Base-by-base conservation (phyloP, 2,888 invertebrate species). In the Limnephilus marmoratus region DNA sequence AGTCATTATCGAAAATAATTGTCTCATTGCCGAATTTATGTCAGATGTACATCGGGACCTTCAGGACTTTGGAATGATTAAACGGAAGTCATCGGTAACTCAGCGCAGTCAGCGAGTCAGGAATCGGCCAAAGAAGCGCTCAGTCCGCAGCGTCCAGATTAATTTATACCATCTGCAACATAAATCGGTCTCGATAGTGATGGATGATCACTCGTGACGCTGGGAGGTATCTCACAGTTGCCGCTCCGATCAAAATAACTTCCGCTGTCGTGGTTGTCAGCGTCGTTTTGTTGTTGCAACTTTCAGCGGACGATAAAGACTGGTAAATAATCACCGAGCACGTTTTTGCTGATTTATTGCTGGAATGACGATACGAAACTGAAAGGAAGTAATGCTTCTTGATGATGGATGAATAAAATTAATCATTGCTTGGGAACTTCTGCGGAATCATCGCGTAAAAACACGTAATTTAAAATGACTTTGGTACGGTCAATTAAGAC, bases 81-180 rank as follows among this genome's bases (percentile, higher is more conserved):
- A 91, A 91, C 91, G 91, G 91, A 90, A 91, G 90, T 90, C 91
- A 85, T 81, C 81, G 45, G 45, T 92, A 91, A 92, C 85, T 92
- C 92, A 85, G 85, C 82, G 80, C 82, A 81, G 18, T 34, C 15
- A 85, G 29, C 82, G 49, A 45, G 68, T 68, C 68, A 68, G 68
- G 68, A 68, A 2, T 68, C n/a, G 49, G 37, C 49, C 82, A 82
- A 82, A 31, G 85, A 86, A 45, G 90, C 68, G 45, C 81, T 92
- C 91, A 89, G 81, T 92, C 91, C 90, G 34, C 90, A 91, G 88
- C 82, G 91, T 92, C 88, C 92, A 53, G 88, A 90, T 90, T 90
- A 91, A 92, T 90, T 92, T 91, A 91, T 81, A 82, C 83, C 87
- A 86, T 81, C 89, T 81, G 88, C 85, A 83, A 88, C 68, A 85